These are phyloP conservation scores for Falcunculus frontatus DNA, from an alignment of 2,113 vertebrate genomes.

Conservation along the genomic window DNA sequence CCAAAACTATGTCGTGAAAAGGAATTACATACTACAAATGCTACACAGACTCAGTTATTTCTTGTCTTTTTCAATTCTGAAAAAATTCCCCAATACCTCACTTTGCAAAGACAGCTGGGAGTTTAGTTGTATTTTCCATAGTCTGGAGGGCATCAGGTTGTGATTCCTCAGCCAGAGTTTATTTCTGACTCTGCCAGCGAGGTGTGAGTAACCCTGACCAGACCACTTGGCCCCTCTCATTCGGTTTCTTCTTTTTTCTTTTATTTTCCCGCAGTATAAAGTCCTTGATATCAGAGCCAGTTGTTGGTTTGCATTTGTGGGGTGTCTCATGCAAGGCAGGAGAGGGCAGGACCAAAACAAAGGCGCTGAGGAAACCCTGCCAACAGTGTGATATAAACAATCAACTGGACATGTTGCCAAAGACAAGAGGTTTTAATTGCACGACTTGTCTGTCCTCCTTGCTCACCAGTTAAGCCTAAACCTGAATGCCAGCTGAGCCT, in stretches of 20 bases:
- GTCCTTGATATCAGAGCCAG: background rate
- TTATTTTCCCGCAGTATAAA: background rate
- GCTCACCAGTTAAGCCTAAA: background rate
- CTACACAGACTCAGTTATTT: background rate
- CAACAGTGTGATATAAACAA: background rate
- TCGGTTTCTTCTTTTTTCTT: background rate
- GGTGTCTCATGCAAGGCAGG: background rate
- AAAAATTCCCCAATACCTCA: background rate
- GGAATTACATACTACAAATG: background rate
- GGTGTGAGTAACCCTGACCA: slow-evolving; percentile 13
- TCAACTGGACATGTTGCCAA: background rate
- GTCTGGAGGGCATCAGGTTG: background rate
- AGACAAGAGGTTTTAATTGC: background rate
- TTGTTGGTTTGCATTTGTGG: background rate
- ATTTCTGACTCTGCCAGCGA: background rate
- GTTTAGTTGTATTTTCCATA: background rate
- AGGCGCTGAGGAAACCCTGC: background rate
- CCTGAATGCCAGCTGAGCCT: background rate
- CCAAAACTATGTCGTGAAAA: background rate
- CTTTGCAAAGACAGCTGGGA: background rate
- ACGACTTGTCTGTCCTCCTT: background rate
- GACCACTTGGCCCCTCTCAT: background rate
- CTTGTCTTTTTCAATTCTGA: background rate
- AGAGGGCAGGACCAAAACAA: background rate
- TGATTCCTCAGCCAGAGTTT: background rate